These are phyloP conservation scores for Forbesichthys agassizii DNA, from an alignment of 2,113 vertebrate species.

Conservation along the genomic window DNA sequence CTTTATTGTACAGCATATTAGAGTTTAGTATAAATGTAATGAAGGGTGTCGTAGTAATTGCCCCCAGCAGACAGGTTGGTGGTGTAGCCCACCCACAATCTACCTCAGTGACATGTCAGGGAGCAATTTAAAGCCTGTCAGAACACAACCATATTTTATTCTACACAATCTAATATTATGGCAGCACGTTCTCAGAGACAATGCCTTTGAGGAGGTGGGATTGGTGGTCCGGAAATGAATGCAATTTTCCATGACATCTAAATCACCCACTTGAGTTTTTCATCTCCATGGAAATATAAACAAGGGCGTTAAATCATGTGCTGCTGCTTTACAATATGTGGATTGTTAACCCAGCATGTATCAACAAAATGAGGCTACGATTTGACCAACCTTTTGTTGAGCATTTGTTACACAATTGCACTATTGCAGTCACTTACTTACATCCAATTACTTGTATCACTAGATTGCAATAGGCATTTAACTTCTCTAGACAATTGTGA, in stretches of 20 bases:
- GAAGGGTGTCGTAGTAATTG: too few relatives aligned
- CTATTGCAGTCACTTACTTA: background rate
- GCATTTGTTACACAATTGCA: background rate
- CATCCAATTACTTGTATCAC: background rate
- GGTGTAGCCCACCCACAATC: background rate
- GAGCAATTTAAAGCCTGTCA: constrained; percentile 62
- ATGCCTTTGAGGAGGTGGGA: constrained; percentile 9
- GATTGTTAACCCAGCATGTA: background rate
- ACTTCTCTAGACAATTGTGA: background rate
- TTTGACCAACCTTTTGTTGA: background rate
- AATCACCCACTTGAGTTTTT: constrained; percentile 54
- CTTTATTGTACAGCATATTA: too few relatives aligned
- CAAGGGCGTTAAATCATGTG: constrained; percentile 28
- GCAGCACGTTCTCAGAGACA: constrained; percentile 7
- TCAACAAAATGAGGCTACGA: background rate
- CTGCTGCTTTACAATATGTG: background rate
- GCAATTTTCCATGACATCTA: constrained; percentile 63
- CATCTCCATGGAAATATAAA: constrained; percentile 67
- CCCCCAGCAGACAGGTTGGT: too few relatives aligned
- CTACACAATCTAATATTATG: constrained; percentile 47
- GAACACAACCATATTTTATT: constrained; percentile 60
- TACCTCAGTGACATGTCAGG: constrained; percentile 18
- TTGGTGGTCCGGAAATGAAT: constrained; percentile 36
- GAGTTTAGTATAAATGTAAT: too few relatives aligned
- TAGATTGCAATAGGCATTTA: background rate